A percentile compares a stretch with the other conserved stretches of the same genome.
Evolutionary conservation across 2,888 invertebrate species (phyloP).

Genomic region (Apotomis betuletana): DNA sequence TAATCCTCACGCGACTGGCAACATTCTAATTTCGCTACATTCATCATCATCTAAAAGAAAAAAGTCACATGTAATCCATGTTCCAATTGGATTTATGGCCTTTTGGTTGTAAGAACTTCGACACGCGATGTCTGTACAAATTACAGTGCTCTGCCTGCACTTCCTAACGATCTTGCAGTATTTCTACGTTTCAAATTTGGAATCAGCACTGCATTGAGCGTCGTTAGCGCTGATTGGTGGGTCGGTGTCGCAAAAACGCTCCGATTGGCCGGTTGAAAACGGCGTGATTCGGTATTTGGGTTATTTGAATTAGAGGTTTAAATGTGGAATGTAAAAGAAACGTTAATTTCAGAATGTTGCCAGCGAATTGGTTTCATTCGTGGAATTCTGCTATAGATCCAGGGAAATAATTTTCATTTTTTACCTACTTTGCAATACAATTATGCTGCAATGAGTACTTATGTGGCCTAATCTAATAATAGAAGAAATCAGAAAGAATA

Average conservation of each 20-base stretch:
- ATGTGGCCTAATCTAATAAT: no score
- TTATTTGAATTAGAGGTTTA: conserved; percentile 19
- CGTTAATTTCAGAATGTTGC: conserved; percentile 5
- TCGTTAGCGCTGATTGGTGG: conserved; percentile 28
- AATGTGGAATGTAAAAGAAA: conserved; percentile 10
- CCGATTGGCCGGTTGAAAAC: conserved; percentile 15
- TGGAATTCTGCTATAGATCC: background rate
- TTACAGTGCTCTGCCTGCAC: conserved; percentile 21
- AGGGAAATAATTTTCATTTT: no score
- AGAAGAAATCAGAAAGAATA: no score
- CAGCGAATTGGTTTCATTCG: background rate
- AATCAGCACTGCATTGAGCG: conserved; percentile 25
- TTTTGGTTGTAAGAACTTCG: background rate
- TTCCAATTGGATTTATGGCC: conserved; percentile 11
- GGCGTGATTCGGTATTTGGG: conserved; percentile 18
- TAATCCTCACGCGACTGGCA: conserved; percentile 26
- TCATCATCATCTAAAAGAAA: conserved; percentile 11
- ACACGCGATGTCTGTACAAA: conserved; percentile 17
- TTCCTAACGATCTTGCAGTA: conserved; percentile 19
- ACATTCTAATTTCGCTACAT: conserved; percentile 32
- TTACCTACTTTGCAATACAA: no score
- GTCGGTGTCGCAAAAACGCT: conserved; percentile 17
- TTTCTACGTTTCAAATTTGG: conserved; percentile 18
- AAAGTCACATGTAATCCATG: conserved; percentile 1
- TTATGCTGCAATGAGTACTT: no score